A percentile compares a stretch with the other conserved stretches of the same genome.
Conservation (phyloP, 2,888 invertebrate species). For the Fragum fragum region DNA sequence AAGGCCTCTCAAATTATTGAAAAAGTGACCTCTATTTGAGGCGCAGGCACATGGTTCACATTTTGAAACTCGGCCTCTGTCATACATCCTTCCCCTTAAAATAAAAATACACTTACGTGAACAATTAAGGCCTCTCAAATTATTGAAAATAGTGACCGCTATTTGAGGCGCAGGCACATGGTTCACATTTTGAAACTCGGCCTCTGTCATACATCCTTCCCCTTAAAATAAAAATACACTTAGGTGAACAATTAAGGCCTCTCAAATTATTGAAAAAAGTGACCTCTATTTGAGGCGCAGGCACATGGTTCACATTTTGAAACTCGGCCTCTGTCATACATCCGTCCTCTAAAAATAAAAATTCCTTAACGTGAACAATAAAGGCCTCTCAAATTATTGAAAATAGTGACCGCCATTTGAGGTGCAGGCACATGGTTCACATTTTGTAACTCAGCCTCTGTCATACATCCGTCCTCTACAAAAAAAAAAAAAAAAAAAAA, state of each 20-base stretch:
- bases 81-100: not conserved
- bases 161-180: not conserved
- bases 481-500: too few relatives aligned
- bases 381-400: too few relatives aligned
- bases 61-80: not conserved
- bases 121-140: too few relatives aligned
- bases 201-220: not conserved
- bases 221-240: not conserved
- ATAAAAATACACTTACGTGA: not conserved
- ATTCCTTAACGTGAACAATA: too few relatives aligned
- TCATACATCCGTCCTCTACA: not conserved
- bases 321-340: too few relatives aligned
- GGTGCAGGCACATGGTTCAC: not conserved
- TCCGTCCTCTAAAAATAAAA: not conserved
- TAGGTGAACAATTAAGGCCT: too few relatives aligned
- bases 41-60: not conserved
- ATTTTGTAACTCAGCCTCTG: not conserved
- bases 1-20: too few relatives aligned
- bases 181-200: not conserved
- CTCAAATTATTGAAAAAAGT: too few relatives aligned
- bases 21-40: not conserved
- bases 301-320: too few relatives aligned
- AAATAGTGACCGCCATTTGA: slow-evolving; percentile 3
- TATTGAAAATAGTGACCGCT: not conserved
- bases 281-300: too few relatives aligned